Evolutionary conservation across 2,888 invertebrate species (phyloP), one percentile per base, ranked within the genome.

Genomic region (Hydraecia micacea): DNA sequence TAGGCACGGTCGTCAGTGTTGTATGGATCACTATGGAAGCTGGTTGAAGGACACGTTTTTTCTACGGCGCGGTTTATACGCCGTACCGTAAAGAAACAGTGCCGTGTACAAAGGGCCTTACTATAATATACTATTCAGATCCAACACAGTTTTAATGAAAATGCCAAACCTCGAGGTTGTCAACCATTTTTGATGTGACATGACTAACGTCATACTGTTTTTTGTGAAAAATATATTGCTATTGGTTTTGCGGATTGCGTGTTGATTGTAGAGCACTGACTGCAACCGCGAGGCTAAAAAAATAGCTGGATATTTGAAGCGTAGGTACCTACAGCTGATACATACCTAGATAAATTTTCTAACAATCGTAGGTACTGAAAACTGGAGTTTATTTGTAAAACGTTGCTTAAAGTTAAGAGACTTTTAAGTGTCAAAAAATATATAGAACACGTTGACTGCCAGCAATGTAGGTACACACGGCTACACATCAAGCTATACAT

Each of bases 171-270:
- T 42, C 62, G 8, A 8, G 21, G 25, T 32, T 63, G 39, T 84
- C 71, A 58, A 49, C 36, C 25, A 32, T 42, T 80, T 72, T 58
- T 21, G 32, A 55, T 1, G 28, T 25, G 9, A 55, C 25, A 25
- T 49, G 1, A 21, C 49, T 42, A 21, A 79, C 55, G 39, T 58
- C 58, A 49, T 11, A 52, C 25, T 18, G 49, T 58, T 81, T 81
- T 72, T 55, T 76, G 0, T 1, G 0, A 42, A 28, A 81, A n/a
- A 49, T 7, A 60, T 25, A n/a, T 66, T 46, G n/a, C 2, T 72
- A 58, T 84, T 73, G 85, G 73, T 55, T 85, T 75, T 81, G 15
- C 67, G 21, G 36, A 72, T 75, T 60, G n/a, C n/a, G 49, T 72
- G 58, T 74, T 58, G 70, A 72, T 70, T 80, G 69, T 49, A 39